Evolutionary conservation across 2,113 vertebrate species (phyloP), one percentile per base, ranked within the genome.

Genomic region (Psittacus erithacus): DNA sequence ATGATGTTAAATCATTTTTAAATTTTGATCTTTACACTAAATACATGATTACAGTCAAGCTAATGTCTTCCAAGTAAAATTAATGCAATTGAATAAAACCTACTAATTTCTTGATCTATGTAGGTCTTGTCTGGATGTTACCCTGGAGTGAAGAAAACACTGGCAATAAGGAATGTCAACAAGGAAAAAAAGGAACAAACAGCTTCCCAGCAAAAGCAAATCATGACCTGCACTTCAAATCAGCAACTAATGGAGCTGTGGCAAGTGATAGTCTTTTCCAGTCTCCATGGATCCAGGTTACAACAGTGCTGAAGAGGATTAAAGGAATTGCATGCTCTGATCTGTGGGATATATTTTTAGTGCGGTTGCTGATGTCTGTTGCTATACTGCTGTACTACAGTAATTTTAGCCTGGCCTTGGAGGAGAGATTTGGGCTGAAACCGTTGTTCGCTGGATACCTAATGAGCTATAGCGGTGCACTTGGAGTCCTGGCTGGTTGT

Each of bases 301-400:
- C 94, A 44, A 98, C 97, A 0, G 96, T 99, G 46, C 92, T 98
- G 95, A 98, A 93, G 74, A 98, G 97, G 83, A 98, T 99, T 88
- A 97, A 95, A 90, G 96, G 55, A 74, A 97, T 99, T 94, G 96
- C 98, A 0, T 98, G 97, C 46, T 99, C 99, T 6, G 97, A 99
- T 90, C 97, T 99, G 97, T 98, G 99, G 99, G 98, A 99, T 95
- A 84, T 99, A 44, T 99, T 99, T 87, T 96, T 99, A 18, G 98
- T 99, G 76, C 99, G 99, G 39, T 97, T 99, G 39, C 96, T 99
- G 71, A 99, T 99, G 98, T 99, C 98, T 8, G 27, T 99, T 63
- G 97, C 99, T 5, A 98, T 99, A 88, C 98, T 99, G 98, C 98
- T 99, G 5, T 99, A 99, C 94, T 98, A 99, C 12, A 99, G 99